phyloP scores from a whole-genome alignment of 1,140 invertebrate genomes.

The Zaprionus tsacasi region DNA sequence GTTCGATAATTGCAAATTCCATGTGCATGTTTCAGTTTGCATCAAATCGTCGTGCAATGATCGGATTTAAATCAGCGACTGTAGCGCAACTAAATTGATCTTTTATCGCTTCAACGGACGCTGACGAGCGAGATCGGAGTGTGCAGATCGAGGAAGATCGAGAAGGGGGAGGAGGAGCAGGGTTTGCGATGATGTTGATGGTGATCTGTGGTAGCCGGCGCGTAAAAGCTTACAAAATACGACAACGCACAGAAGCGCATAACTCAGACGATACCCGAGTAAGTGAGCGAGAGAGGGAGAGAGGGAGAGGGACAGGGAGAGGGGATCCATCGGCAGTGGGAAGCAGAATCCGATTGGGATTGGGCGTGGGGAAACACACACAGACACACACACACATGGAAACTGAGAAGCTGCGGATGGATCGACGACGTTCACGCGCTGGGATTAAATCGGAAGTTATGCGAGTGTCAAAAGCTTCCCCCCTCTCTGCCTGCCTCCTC shows the following conservation, averaged over 20 bases:
- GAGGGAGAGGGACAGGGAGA: neutral
- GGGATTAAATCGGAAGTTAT: conserved; percentile 82
- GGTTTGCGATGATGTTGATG: conserved; percentile 16
- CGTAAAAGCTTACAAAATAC: conserved; percentile 81
- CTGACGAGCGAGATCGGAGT: conserved; percentile 16
- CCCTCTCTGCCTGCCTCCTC: neutral
- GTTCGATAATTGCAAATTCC: conserved; percentile 83
- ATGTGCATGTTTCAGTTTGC: conserved; percentile 81
- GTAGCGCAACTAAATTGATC: conserved; percentile 81
- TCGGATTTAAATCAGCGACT: conserved; percentile 81
- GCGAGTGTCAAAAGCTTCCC: conserved; percentile 73
- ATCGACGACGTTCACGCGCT: conserved; percentile 70
- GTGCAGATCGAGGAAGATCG: neutral
- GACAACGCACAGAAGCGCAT: conserved; percentile 79
- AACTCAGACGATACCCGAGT: conserved; percentile 58
- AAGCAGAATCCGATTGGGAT: conserved; percentile 22
- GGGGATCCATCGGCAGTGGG: conserved; percentile 23
- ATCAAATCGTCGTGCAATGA: conserved; percentile 81
- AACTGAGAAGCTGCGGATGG: conserved; percentile 19
- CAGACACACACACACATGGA: neutral
- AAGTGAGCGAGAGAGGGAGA: neutral
- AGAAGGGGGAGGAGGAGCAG: no score
- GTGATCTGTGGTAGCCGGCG: conserved; percentile 67
- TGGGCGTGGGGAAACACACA: conserved; percentile 18
- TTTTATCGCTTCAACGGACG: conserved; percentile 80